A percentile compares a stretch with the other conserved stretches of the same genome.
Conservation (phyloP, 1,140 invertebrate species). For the Brachionus paranguensis region DNA sequence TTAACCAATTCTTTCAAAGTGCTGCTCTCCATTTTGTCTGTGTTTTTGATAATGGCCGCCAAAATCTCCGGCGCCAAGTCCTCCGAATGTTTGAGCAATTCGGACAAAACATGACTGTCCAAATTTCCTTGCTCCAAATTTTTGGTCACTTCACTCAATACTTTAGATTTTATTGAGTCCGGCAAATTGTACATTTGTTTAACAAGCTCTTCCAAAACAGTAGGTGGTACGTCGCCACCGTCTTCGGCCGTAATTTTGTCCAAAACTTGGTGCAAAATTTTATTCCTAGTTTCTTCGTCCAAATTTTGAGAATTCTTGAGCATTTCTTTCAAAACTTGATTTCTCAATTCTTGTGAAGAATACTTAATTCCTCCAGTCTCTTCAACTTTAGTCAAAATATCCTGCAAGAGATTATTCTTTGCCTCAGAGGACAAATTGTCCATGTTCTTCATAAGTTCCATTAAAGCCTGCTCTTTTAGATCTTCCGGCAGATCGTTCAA, state of each 20-base stretch:
- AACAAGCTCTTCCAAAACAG: conserved; percentile 17
- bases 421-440: conserved; percentile 25
- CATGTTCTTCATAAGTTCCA: conserved; percentile 33
- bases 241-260: conserved; percentile 5
- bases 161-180: not conserved
- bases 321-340: conserved; percentile 28
- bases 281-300: conserved; percentile 31
- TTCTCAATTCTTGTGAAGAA: not conserved
- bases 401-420: conserved; percentile 3
- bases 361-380: not conserved
- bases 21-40: conserved; percentile 1
- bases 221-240: not conserved
- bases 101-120: conserved; percentile 19
- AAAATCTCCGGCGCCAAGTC: conserved; percentile 3
- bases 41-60: not conserved
- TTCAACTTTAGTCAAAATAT: conserved; percentile 16
- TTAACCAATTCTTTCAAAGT: conserved; percentile 16
- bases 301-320: conserved; percentile 16
- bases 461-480: conserved; percentile 18
- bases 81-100: not conserved
- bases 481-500: conserved; percentile 13
- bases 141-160: not conserved
- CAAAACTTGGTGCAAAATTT: conserved; percentile 23
- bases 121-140: conserved; percentile 22
- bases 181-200: conserved; percentile 39